Evolutionary conservation across 2,113 vertebrate species (phyloP), one percentile per base, ranked within the genome.

Genomic region (Triplophysa dalaica): DNA sequence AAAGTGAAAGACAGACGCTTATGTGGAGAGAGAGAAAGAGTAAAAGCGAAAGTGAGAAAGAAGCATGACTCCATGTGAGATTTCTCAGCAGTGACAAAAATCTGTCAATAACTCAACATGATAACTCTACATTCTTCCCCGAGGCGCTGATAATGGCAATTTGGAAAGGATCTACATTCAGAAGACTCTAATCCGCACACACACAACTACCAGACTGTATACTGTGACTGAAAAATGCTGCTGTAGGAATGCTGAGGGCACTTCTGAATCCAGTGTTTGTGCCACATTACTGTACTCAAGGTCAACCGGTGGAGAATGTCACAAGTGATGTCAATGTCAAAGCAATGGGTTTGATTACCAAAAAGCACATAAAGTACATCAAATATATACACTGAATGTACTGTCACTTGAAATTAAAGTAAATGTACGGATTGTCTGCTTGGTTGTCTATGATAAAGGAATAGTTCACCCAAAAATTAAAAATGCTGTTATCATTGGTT

Each of bases 21-120:
- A 76, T 52, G 3, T 1, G 66, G 70, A 69, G 45, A 21, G 26
- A 73, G 61, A 70, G 26, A 73, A 52, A 70, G 64, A 38, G 58
- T 2, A 16, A 19, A 61, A 48, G 16, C 24, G 8, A 60, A 80
- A 67, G 62, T 76, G 24, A 22, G 69, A 67, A 58, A 67, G 65
- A 24, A 68, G 72, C 38, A 38, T 75, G 24, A 29, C 79, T 75
- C 58, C 29, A 72, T 45, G 45, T 78, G 82, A 78, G 65, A 29
- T 70, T 78, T 77, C 74, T 50, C 81, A 83, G 75, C 66, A 73
- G 78, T 78, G 75, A 60, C 78, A 66, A 62, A 83, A 70, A 78
- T 62, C 11, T 78, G 78, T 83, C 78, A 54, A 78, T 85, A 85
- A 78, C 74, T 80, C 70, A 68, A 66, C 80, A 79, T 79, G 80